Percentiles rank a stretch among this genome's conserved stretches.
Evolutionary conservation across 2,113 vertebrate genomes (phyloP).

Genomic region (Cyanistes caeruleus): DNA sequence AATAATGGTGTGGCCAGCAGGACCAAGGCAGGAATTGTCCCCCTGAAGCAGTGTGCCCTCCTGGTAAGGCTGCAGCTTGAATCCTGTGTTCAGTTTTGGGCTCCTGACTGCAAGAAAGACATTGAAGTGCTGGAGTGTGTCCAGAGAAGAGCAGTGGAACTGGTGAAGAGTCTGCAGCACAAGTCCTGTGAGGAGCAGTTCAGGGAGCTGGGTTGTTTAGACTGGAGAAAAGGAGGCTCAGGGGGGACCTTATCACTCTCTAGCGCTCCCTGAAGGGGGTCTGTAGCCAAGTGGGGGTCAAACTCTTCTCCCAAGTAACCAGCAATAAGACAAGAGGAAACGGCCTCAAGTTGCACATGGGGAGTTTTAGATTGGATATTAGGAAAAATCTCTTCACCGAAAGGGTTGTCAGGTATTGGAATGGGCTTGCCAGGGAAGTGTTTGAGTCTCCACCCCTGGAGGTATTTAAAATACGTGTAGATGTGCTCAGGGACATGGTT

Average conservation of each 20-base stretch:
- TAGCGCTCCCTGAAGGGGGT: not conserved
- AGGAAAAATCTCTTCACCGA: not conserved
- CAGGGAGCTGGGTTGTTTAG: not conserved
- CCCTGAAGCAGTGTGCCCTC: not conserved
- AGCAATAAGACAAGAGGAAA: not conserved
- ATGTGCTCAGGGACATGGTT: not conserved
- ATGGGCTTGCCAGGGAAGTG: not conserved
- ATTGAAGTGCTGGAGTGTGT: not conserved
- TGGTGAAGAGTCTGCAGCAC: not conserved
- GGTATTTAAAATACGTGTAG: not conserved
- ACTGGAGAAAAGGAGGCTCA: not conserved
- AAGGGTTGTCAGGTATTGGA: not conserved
- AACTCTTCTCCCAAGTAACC: not conserved
- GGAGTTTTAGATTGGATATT: not conserved
- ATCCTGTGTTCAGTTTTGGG: not conserved
- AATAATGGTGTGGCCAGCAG: not conserved
- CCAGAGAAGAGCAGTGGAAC: not conserved
- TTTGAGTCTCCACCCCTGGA: not conserved
- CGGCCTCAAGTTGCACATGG: not conserved
- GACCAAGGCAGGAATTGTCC: not conserved
- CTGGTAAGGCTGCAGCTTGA: not conserved
- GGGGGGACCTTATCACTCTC: not conserved
- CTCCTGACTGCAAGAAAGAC: not conserved
- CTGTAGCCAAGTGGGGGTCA: not conserved
- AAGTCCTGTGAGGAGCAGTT: not conserved